Evolutionary conservation across 2,113 vertebrate genomes (phyloP), one percentile per base, ranked within the genome.

Genomic region (Trematocara stigmaticum): DNA sequence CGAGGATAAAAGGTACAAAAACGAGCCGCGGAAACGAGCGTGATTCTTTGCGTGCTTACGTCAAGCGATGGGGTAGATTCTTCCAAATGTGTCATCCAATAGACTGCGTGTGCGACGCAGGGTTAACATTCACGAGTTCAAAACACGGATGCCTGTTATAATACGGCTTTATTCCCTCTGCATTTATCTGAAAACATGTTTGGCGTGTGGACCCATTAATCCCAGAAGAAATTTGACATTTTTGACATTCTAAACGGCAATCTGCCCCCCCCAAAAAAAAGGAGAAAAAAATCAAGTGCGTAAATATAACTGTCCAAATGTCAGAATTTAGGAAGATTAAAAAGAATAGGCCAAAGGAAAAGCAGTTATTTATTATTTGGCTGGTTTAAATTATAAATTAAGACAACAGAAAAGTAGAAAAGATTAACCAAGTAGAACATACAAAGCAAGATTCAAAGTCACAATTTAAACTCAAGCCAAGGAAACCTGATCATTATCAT

Each of bases 11-110:
- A 78, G 66, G 71, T 64, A 53, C 10, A 16, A 79, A 64, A 66
- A 53, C 2, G 2, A 78, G 79, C 13, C 89, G 82, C 82, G 80
- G 89, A 88, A 84, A 89, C 84, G 56, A 87, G 93, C 95, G 93
- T 93, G 82, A 71, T 82, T 10, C 69, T 85, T 80, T 94, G 93
- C 95, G 96, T 94, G 94, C 84, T 96, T 94, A 96, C 96, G 96
- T 96, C 94, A 96, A 45, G 49, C 31, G 74, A 76, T 55, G 7
- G 83, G 92, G 93, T 93, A 93, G 93, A 90, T 93, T 90, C 79
- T 84, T 90, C 81, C 78, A 87, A 85, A 86, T 42, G 15, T 52
- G 71, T 66, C 51, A 6, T 81, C 88, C 89, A 90, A 84, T 87
- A 47, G 86, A 53, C 34, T 45, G 61, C 31, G 71, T 7, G 69